Evolutionary conservation across 2,888 invertebrate species (phyloP).

Genomic region (Sinodicranocentrus sp.): DNA sequence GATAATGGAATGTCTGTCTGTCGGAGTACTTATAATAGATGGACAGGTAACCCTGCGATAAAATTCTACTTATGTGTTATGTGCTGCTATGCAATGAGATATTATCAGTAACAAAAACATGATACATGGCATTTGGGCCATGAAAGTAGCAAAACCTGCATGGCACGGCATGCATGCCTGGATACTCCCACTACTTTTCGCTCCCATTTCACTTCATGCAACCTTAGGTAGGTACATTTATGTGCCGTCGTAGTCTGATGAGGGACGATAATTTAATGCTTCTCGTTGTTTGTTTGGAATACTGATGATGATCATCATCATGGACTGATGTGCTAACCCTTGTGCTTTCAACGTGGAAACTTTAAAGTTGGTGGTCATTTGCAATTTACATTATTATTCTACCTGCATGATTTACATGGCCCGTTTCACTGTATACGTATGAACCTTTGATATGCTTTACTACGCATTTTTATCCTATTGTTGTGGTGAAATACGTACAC

Average conservation of each 20-base stretch:
- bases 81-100: constrained; percentile 62
- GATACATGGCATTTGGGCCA: constrained; percentile 67
- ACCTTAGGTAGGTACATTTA: constrained; percentile 34
- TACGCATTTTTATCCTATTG: constrained; percentile 36
- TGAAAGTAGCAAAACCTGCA: constrained; percentile 57
- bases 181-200: constrained; percentile 41
- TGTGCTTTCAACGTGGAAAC: background rate
- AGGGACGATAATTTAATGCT: constrained; percentile 63
- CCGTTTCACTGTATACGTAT: background rate
- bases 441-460: constrained; percentile 32
- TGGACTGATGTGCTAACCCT: constrained; percentile 4
- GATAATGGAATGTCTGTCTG: constrained; percentile 9
- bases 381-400: constrained; percentile 44
- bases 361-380: constrained; percentile 39
- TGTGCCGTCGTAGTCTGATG: constrained; percentile 54
- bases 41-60: constrained; percentile 58
- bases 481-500: constrained; percentile 15
- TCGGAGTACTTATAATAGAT: constrained; percentile 39
- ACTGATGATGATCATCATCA: constrained; percentile 44
- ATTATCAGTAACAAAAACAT: constrained; percentile 71
- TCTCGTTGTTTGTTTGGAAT: constrained; percentile 60
- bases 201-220: constrained; percentile 26
- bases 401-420: background rate
- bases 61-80: constrained; percentile 31
- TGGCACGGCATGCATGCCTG: constrained; percentile 33